These are phyloP conservation scores for Tetrao urogallus DNA, from an alignment of 2,113 vertebrate genomes.

Conservation along the genomic window DNA sequence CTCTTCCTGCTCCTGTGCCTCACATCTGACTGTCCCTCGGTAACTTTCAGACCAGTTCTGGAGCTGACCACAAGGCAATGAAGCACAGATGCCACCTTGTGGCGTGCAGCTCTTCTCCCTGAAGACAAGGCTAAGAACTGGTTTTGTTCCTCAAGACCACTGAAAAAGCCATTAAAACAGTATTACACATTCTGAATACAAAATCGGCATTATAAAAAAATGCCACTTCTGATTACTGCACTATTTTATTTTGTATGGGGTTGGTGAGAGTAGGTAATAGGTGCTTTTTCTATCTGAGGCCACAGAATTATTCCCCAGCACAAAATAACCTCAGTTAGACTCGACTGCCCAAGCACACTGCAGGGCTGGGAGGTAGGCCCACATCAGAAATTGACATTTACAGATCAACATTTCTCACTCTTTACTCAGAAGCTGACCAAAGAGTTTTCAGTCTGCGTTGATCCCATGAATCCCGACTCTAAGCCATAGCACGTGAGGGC, in stretches of 20 bases:
- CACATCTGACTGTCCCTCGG: accelerated
- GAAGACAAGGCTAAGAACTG: neutral
- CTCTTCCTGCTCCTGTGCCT: neutral
- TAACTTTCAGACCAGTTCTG: neutral
- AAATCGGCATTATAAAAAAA: neutral
- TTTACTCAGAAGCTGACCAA: neutral
- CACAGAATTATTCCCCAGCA: neutral
- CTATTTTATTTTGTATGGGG: neutral
- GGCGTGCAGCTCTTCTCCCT: neutral
- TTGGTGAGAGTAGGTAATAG: accelerated
- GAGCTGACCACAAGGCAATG: neutral
- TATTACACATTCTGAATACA: accelerated
- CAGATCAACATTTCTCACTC: neutral
- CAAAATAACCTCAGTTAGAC: neutral
- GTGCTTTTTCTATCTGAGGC: neutral
- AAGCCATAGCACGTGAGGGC: neutral
- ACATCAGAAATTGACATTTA: neutral
- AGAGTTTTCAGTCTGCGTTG: neutral
- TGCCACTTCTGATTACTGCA: neutral
- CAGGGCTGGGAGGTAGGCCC: neutral
- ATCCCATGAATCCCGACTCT: neutral
- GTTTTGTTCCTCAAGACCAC: neutral
- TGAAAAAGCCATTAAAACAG: neutral
- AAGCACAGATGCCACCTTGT: constrained; percentile 31
- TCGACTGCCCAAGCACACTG: neutral